These are phyloP conservation scores for Epizoanthus scotinus DNA, from an alignment of 92 coral and sea anemone genomes.

Conservation along the genomic window DNA sequence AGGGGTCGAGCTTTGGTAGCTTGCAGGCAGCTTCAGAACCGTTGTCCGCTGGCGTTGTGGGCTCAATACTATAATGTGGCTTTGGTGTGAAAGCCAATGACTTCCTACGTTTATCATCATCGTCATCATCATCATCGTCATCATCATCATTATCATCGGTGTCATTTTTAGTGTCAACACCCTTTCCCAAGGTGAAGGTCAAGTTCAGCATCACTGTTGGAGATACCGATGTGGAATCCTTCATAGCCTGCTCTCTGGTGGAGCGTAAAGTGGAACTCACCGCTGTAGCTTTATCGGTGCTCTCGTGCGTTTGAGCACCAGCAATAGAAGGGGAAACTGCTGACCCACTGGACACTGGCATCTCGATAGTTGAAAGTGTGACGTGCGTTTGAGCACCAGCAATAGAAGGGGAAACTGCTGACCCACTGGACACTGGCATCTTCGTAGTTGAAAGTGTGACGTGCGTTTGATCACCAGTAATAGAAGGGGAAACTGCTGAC, in stretches of 20 bases:
- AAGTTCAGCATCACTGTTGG: neutral
- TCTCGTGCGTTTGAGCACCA: neutral
- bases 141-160: neutral
- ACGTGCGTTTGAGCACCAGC: no score
- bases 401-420: neutral
- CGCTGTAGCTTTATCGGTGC: neutral
- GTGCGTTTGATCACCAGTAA: no score
- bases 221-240: neutral
- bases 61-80: slow-evolving; percentile 33
- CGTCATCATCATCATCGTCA: neutral
- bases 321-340: no score
- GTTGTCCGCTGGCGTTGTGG: slow-evolving; percentile 2
- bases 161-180: neutral
- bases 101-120: neutral
- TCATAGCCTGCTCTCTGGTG: neutral
- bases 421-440: neutral
- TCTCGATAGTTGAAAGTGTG: neutral
- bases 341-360: neutral
- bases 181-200: neutral
- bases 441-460: neutral
- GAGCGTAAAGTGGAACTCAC: neutral
- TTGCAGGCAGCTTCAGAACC: slow-evolving; percentile 38
- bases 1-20: slow-evolving; percentile 76
- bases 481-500: neutral
- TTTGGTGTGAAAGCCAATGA: slow-evolving; percentile 4